Conservation (phyloP, 1,140 invertebrate species). For the Panagrolaimus sp. region DNA sequence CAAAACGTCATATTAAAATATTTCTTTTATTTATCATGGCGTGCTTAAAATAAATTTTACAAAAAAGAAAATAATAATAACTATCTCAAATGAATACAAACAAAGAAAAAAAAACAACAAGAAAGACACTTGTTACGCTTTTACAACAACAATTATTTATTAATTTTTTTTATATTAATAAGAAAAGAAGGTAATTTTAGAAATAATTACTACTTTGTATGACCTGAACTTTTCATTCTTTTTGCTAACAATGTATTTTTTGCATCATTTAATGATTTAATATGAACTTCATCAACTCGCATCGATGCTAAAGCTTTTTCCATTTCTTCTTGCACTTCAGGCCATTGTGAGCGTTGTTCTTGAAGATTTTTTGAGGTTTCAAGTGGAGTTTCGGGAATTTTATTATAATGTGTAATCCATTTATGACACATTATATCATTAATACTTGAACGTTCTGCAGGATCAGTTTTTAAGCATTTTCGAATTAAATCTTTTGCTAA, state of each 20-base stretch:
- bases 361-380: conserved; percentile 16
- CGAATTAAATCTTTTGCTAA: conserved; percentile 83
- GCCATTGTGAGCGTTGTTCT: conserved; percentile 76
- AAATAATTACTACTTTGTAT: too few relatives aligned
- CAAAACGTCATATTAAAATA: too few relatives aligned
- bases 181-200: too few relatives aligned
- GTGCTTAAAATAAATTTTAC: too few relatives aligned
- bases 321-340: conserved; percentile 95
- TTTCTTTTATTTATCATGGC: too few relatives aligned
- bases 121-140: too few relatives aligned
- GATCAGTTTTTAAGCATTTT: conserved; percentile 85
- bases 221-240: conserved; percentile 22
- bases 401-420: conserved; percentile 70
- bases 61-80: too few relatives aligned
- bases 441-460: conserved; percentile 78
- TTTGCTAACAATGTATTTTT: conserved; percentile 50
- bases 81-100: too few relatives aligned
- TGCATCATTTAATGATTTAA: conserved; percentile 48
- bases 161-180: too few relatives aligned
- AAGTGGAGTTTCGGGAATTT: conserved; percentile 39
- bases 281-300: conserved; percentile 72
- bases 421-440: conserved; percentile 80
- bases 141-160: too few relatives aligned
- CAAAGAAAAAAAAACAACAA: too few relatives aligned
- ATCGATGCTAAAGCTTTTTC: conserved; percentile 90